A percentile compares a stretch with the other conserved stretches of the same genome.
These are phyloP conservation scores for Xylocopa sonorina DNA, from an alignment of 1,140 invertebrate genomes.

Conservation along the genomic window DNA sequence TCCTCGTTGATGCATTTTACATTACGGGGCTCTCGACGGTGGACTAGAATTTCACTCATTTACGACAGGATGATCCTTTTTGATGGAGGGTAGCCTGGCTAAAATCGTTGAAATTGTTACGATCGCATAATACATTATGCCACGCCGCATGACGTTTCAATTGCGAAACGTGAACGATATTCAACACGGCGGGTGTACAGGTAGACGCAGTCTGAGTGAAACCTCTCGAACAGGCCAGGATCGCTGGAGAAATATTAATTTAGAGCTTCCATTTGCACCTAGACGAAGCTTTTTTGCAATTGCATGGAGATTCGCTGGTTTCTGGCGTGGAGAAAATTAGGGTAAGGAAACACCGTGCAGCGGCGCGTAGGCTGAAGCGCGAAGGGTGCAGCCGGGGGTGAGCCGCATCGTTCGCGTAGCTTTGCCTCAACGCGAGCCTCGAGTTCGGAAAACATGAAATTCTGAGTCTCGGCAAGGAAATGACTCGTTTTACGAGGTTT, in stretches of 20 bases:
- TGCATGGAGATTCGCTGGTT: background rate
- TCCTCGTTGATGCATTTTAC: no score
- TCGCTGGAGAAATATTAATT: constrained; percentile 9
- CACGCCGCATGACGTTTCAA: no score
- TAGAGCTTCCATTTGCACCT: constrained; percentile 11
- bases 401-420: background rate
- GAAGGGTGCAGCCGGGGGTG: background rate
- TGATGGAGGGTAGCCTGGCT: background rate
- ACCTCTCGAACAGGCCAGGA: background rate
- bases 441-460: constrained; percentile 35
- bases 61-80: no score
- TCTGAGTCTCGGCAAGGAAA: background rate
- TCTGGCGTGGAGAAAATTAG: background rate
- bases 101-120: background rate
- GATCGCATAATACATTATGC: background rate
- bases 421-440: constrained; percentile 1
- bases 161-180: no score
- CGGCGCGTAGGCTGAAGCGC: constrained; percentile 13
- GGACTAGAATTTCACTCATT: no score
- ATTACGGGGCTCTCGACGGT: no score
- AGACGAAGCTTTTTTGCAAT: background rate
- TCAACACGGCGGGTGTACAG: no score
- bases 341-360: constrained; percentile 28
- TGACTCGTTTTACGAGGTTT: constrained; percentile 36
- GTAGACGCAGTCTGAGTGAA: background rate